These are phyloP conservation scores for Diaphora mendica DNA, from an alignment of 2,888 invertebrate genomes.

Conservation along the genomic window DNA sequence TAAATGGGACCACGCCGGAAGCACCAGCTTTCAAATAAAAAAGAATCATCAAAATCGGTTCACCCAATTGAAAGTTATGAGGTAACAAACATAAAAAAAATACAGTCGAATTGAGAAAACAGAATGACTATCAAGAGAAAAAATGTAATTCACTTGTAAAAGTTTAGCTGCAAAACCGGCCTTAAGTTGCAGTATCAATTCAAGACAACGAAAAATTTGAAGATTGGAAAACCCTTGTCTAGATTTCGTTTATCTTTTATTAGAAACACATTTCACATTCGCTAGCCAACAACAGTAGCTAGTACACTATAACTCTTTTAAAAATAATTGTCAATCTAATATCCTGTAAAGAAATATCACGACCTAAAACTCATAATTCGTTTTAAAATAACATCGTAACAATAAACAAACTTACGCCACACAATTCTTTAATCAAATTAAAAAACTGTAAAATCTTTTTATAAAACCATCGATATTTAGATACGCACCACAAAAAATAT, in stretches of 20 bases:
- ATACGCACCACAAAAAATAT: slow-evolving; percentile 47
- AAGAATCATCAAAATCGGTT: no score
- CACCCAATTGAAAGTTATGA: no score
- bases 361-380: not conserved
- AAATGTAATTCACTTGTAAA: not conserved
- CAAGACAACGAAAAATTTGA: not conserved
- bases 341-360: not conserved
- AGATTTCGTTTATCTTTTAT: not conserved
- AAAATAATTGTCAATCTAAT: not conserved
- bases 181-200: not conserved
- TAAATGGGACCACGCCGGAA: no score
- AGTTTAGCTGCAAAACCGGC: not conserved
- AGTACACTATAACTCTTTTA: no score
- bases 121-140: no score
- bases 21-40: no score
- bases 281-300: no score
- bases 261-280: not conserved
- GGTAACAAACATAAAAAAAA: no score
- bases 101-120: no score
- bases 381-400: slow-evolving; percentile 31
- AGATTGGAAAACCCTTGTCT: not conserved
- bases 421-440: slow-evolving; percentile 28
- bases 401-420: slow-evolving; percentile 38
- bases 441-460: slow-evolving; percentile 38
- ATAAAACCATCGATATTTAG: slow-evolving; percentile 40